Percentiles rank a stretch among this genome's conserved stretches.
Evolutionary conservation across 2,888 invertebrate genomes (phyloP).

Genomic region (Sesia bembeciformis): DNA sequence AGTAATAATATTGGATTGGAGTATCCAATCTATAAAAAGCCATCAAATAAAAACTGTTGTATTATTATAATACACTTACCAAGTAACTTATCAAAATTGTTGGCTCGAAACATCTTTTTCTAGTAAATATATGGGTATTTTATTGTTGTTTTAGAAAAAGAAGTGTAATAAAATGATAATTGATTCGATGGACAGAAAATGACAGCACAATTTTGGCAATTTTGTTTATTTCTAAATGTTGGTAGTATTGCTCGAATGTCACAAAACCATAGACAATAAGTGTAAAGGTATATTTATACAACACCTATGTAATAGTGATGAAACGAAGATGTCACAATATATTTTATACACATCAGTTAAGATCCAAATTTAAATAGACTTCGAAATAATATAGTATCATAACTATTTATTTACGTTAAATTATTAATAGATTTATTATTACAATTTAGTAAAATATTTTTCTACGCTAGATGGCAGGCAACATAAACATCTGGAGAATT

Average conservation of each 20-base stretch:
- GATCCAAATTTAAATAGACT: too few relatives aligned
- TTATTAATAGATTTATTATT: too few relatives aligned
- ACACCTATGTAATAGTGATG: too few relatives aligned
- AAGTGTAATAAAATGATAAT: constrained; percentile 29
- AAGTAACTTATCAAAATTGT: constrained; percentile 78
- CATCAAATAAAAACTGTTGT: background rate
- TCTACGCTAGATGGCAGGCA: too few relatives aligned
- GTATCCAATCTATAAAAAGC: constrained; percentile 2
- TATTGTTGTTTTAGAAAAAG: constrained; percentile 50
- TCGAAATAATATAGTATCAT: too few relatives aligned
- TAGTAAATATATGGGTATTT: constrained; percentile 4
- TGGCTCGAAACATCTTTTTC: constrained; percentile 75
- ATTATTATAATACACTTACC: constrained; percentile 54
- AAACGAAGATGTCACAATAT: too few relatives aligned
- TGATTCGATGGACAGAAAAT: constrained; percentile 55
- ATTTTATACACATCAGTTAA: too few relatives aligned
- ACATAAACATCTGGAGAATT: too few relatives aligned
- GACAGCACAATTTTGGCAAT: constrained; percentile 66
- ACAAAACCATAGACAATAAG: background rate
- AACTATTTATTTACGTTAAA: too few relatives aligned
- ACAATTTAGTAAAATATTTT: too few relatives aligned
- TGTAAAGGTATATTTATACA: too few relatives aligned
- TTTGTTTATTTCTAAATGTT: constrained; percentile 19
- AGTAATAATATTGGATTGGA: background rate
- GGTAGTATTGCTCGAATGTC: background rate